Evolutionary conservation across 92 coral and sea anemone species (phyloP).

Genomic region (Montipora capitata): DNA sequence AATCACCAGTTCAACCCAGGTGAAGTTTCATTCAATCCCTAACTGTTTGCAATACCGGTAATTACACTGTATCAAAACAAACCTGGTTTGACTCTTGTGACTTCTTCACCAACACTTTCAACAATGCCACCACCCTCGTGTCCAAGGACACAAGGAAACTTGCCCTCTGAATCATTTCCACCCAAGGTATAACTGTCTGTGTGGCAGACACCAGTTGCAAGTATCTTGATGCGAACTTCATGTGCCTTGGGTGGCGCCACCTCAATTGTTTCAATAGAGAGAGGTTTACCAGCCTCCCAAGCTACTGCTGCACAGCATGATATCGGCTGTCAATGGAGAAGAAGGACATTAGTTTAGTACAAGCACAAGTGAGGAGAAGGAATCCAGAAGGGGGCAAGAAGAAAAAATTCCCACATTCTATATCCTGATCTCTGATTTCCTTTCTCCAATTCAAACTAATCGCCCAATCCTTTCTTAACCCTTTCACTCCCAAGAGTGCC

Average conservation of each 20-base stretch:
- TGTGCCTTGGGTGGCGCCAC: constrained; percentile 93
- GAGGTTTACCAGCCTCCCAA: constrained; percentile 93
- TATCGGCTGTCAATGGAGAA: constrained; percentile 72
- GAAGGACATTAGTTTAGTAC: not conserved
- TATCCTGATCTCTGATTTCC: not conserved
- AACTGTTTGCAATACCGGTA: no score
- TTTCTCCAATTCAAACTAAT: no score
- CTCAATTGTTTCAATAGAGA: constrained; percentile 89
- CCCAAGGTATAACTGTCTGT: constrained; percentile 89
- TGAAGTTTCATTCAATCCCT: no score
- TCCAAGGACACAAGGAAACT: constrained; percentile 93
- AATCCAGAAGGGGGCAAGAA: not conserved
- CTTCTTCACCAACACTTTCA: constrained; percentile 98
- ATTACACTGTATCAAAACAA: not conserved
- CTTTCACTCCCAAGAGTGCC: no score
- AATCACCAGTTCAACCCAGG: no score
- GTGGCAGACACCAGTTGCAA: constrained; percentile 98
- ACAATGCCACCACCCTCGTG: constrained; percentile 99
- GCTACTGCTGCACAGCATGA: constrained; percentile 95
- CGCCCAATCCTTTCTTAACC: no score
- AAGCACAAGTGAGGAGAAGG: not conserved
- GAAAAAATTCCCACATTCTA: not conserved
- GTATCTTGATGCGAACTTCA: constrained; percentile 92
- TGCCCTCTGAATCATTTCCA: constrained; percentile 89
- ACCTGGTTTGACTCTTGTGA: constrained; percentile 93